Conservation (phyloP, 2,797 vertebrate species). For the Sebastes elongatus region DNA sequence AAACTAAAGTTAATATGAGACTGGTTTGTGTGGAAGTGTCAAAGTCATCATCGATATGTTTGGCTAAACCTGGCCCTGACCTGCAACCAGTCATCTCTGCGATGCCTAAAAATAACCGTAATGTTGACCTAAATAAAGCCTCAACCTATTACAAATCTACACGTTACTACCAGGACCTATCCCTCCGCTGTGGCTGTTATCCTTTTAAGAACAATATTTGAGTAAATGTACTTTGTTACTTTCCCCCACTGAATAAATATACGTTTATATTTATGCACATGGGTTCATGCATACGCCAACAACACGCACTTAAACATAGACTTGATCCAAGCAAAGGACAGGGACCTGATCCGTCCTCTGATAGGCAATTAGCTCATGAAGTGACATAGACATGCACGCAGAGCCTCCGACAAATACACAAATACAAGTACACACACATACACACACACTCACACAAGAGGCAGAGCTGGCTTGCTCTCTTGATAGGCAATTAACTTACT, state of each 20-base stretch:
- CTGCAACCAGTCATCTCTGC: not conserved
- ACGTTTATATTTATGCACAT: constrained; percentile 15
- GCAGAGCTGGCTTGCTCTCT: constrained; percentile 73
- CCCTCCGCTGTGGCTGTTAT: not conserved
- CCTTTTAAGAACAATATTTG: not conserved
- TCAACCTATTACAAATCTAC: not conserved
- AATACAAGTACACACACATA: constrained; percentile 10
- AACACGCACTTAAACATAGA: constrained; percentile 13
- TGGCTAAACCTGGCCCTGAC: not conserved
- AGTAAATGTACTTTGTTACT: not conserved
- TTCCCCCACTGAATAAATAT: not conserved
- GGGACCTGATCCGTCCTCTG: constrained; percentile 55
- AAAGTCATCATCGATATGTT: not conserved
- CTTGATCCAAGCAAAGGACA: constrained; percentile 56
- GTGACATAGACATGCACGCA: constrained; percentile 39
- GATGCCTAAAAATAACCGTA: not conserved
- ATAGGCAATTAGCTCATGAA: constrained; percentile 62
- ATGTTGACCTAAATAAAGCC: not conserved
- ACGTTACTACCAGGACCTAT: not conserved
- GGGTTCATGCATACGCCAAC: not conserved
- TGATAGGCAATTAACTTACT: constrained; percentile 82
- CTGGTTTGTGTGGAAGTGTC: too few relatives aligned
- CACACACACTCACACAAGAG: constrained; percentile 26
- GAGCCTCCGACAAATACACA: constrained; percentile 37
- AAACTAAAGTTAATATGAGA: too few relatives aligned